These are phyloP conservation scores for Chrysolina americana DNA, from an alignment of 2,888 invertebrate species.

Conservation along the genomic window DNA sequence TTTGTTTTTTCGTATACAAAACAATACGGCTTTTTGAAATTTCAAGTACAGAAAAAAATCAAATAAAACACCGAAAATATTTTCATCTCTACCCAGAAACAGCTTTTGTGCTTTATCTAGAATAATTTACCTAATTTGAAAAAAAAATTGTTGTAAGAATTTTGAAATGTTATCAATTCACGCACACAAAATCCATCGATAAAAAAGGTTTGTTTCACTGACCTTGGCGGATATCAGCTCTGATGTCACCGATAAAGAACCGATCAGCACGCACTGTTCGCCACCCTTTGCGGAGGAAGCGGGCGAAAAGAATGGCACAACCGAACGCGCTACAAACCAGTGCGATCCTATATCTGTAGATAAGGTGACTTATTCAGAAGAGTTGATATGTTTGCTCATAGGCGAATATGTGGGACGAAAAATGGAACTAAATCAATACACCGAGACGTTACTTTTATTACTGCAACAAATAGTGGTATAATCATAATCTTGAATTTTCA, in stretches of 20 bases:
- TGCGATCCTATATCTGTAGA: conserved; percentile 33
- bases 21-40: too few species aligned
- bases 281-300: conserved; percentile 22
- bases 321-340: conserved; percentile 31
- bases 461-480: neutral
- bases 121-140: too few species aligned
- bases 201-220: neutral
- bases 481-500: conserved; percentile 29
- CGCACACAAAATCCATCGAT: neutral
- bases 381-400: conserved; percentile 34
- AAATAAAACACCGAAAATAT: too few species aligned
- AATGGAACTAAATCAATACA: conserved; percentile 39
- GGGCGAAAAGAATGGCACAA: conserved; percentile 31
- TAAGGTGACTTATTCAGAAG: conserved; percentile 38
- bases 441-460: conserved; percentile 24
- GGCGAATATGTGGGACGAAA: conserved; percentile 42
- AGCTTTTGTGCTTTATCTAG: too few species aligned
- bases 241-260: conserved; percentile 16
- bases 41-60: too few species aligned
- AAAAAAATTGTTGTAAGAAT: neutral
- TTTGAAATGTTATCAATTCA: neutral
- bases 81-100: too few species aligned
- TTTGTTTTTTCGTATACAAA: too few species aligned
- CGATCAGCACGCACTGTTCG: conserved; percentile 9
- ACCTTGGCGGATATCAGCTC: conserved; percentile 18